Base-by-base conservation (phyloP, 2,113 vertebrate genomes). In the Xenopus borealis region DNA sequence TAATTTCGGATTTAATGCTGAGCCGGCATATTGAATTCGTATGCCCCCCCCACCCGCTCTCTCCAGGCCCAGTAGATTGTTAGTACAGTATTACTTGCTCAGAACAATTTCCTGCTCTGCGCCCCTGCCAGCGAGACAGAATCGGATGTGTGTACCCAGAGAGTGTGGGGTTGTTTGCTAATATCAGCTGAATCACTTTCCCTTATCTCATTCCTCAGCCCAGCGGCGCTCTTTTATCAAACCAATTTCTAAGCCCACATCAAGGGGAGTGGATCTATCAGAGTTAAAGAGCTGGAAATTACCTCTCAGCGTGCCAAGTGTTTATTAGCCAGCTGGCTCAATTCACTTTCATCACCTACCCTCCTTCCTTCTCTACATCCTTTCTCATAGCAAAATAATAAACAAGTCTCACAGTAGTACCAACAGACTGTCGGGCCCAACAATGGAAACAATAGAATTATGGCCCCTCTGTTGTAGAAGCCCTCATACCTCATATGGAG, bases 211-310 rank as follows among this genome's bases (percentile, higher is more conserved):
- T 14, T 57, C 47, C 52, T 55, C 47, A 44, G 62, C 50, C 50
- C 62, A 75, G 20, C 44, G 55, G 55, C 53, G 64, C 20, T 61
- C 40, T 30, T 44, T 50, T 75, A 75, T 61, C 57, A 75, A 67
- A 68, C 67, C 72, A 75, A 75, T 75, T 75, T 68, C 65, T 75
- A n/a, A 23, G 46, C 17, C 53, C 55, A n/a, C 45, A 45, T 47
- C 23, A 18, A 57, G 20, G 72, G 57, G 44, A 75, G 72, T 47
- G 40, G 72, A 75, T 68, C 72, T 55, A 75, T 75, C 72, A 75
- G 55, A 59, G 72, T 30, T 75, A 75, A 75, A 68, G 72, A 75
- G 72, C 64, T 75, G 65, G 72, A 75, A 75, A 75, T 75, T 75
- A 75, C 53, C 72, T 75, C 65, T 75, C 72, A 62, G 65, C 63